Percentiles rank a stretch among this genome's conserved stretches.
Evolutionary conservation across 2,113 vertebrate genomes (phyloP).

Genomic region (Myxocyprinus asiaticus): DNA sequence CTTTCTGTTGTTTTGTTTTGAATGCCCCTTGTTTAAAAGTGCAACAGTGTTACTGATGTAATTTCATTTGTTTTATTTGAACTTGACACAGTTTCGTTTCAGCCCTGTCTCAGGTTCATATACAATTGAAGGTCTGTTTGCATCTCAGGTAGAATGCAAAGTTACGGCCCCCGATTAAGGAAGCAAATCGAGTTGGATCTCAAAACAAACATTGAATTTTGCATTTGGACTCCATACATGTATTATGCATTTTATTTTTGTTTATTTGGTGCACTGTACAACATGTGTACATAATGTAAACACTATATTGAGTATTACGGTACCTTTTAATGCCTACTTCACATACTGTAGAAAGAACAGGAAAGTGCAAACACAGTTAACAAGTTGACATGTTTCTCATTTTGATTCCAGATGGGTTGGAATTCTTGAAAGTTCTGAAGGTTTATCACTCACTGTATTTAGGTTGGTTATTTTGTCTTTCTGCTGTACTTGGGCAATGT

Average conservation of each 20-base stretch:
- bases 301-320: slow-evolving; percentile 66
- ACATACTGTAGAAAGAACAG: slow-evolving; percentile 61
- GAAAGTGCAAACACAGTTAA: slow-evolving; percentile 63
- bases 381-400: slow-evolving; percentile 55
- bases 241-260: slow-evolving; percentile 74
- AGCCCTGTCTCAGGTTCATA: slow-evolving; percentile 73
- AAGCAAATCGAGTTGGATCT: slow-evolving; percentile 54
- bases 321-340: slow-evolving; percentile 70
- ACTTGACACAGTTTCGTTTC: slow-evolving; percentile 52
- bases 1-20: slow-evolving; percentile 50
- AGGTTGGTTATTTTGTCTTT: slow-evolving; percentile 75
- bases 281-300: slow-evolving; percentile 43
- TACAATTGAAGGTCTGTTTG: slow-evolving; percentile 62
- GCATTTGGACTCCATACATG: slow-evolving; percentile 71
- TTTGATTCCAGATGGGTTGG: slow-evolving; percentile 46
- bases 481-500: slow-evolving; percentile 82
- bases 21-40: slow-evolving; percentile 48
- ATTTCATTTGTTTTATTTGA: slow-evolving; percentile 34
- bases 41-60: slow-evolving; percentile 58
- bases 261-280: slow-evolving; percentile 80
- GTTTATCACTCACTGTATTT: slow-evolving; percentile 74
- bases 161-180: slow-evolving; percentile 64
- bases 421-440: slow-evolving; percentile 58
- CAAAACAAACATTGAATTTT: slow-evolving; percentile 65
- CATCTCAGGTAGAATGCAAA: slow-evolving; percentile 80